Evolutionary conservation across 2,888 invertebrate genomes (phyloP).

Genomic region (Tanytarsus gracilentus): DNA sequence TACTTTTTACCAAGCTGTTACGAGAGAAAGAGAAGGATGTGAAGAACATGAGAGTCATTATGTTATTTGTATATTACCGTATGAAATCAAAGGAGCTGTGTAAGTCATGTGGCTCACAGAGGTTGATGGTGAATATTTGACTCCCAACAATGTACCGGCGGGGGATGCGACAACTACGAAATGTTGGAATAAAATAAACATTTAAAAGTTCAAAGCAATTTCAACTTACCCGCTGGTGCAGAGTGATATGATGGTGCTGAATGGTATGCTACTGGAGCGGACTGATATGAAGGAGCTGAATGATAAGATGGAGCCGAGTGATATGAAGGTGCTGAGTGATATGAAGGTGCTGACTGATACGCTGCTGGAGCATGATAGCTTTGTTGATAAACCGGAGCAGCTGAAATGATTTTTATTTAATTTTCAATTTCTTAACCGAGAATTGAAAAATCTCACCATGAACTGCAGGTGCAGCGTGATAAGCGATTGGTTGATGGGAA

Average conservation of each 20-base stretch:
- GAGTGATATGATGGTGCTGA: constrained; percentile 30
- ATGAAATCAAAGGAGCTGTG: constrained; percentile 33
- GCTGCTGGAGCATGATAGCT: constrained; percentile 4
- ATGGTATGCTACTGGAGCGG: constrained; percentile 32
- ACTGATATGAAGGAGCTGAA: constrained; percentile 31
- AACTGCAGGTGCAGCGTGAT: constrained; percentile 31
- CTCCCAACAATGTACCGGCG: constrained; percentile 48
- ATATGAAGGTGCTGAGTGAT: too few species aligned
- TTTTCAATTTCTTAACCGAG: neutral
- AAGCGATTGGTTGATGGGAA: constrained; percentile 35
- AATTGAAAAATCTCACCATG: neutral
- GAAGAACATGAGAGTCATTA: neutral
- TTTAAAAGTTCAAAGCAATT: too few species aligned
- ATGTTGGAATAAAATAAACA: constrained; percentile 21
- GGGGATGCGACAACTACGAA: constrained; percentile 32
- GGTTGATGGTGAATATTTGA: constrained; percentile 52
- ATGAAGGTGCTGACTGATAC: neutral
- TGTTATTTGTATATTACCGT: constrained; percentile 3
- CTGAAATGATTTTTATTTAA: neutral
- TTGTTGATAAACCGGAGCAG: constrained; percentile 5
- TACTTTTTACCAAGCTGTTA: neutral
- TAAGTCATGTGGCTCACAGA: constrained; percentile 55
- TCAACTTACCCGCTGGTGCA: too few species aligned
- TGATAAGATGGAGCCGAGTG: constrained; percentile 14
- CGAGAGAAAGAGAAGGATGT: neutral